These are phyloP conservation scores for Pristionchus japonicus DNA, from an alignment of 2,888 invertebrate genomes.

Conservation along the genomic window DNA sequence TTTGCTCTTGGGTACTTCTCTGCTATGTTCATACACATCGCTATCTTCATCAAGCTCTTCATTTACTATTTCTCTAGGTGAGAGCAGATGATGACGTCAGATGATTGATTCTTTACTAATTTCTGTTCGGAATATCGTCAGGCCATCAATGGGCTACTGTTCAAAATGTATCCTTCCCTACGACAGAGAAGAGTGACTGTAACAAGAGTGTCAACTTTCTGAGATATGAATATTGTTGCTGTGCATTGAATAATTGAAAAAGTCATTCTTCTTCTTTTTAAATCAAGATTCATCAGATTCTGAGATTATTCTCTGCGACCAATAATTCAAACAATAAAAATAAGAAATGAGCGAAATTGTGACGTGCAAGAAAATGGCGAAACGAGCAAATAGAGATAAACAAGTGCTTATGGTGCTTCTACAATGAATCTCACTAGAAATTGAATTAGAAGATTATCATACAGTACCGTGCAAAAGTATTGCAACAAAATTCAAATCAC, in stretches of 20 bases:
- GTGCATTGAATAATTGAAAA: background rate
- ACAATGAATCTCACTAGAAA: too few relatives aligned
- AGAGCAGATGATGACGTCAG: too few relatives aligned
- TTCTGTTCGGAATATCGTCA: background rate
- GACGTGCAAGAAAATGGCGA: too few relatives aligned
- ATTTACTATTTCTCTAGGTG: background rate
- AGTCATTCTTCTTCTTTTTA: background rate
- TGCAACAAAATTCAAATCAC: too few relatives aligned
- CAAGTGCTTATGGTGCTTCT: too few relatives aligned
- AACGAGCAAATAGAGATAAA: too few relatives aligned
- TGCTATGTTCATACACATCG: background rate
- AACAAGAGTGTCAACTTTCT: background rate
- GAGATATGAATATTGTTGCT: background rate
- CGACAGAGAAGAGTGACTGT: background rate
- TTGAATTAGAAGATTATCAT: too few relatives aligned
- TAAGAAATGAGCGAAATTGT: too few relatives aligned
- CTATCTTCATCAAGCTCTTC: background rate
- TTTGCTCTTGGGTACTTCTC: background rate
- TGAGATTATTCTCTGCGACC: too few relatives aligned
- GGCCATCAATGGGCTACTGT: background rate
- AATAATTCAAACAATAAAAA: too few relatives aligned
- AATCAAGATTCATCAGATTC: too few relatives aligned
- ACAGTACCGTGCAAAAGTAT: too few relatives aligned
- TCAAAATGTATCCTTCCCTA: background rate
- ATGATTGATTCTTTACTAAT: background rate